phyloP scores from a whole-genome alignment of 92 coral and sea anemone genomes.

The Plumapathes pennacea region DNA sequence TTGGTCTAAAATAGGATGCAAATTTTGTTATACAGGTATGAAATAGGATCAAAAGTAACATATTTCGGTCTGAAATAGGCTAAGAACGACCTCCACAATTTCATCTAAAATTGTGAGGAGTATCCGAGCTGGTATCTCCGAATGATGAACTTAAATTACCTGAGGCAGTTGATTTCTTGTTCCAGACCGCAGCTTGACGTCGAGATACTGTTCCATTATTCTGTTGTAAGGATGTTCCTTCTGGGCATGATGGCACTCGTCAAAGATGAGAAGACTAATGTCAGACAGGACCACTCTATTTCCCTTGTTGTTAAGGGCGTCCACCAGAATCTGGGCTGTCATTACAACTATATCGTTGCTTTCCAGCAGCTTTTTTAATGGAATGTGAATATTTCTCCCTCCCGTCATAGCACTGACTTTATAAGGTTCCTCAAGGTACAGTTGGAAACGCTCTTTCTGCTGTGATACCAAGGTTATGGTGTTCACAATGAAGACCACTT shows the following conservation, averaged over 20 bases:
- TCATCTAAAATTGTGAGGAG: background rate
- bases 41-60: background rate
- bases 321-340: constrained; percentile 88
- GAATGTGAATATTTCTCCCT: constrained; percentile 67
- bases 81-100: background rate
- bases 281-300: constrained; percentile 50
- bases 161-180: constrained; percentile 37
- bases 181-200: constrained; percentile 59
- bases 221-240: constrained; percentile 84
- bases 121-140: background rate
- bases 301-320: constrained; percentile 60
- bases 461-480: constrained; percentile 87
- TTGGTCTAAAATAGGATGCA: no score
- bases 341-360: constrained; percentile 67
- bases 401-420: constrained; percentile 66
- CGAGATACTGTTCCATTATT: constrained; percentile 80
- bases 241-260: constrained; percentile 94
- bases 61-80: background rate
- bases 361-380: constrained; percentile 55
- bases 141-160: constrained; percentile 21
- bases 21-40: background rate
- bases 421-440: constrained; percentile 66
- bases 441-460: constrained; percentile 82
- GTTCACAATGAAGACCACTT: constrained; percentile 82
- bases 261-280: constrained; percentile 79